These are phyloP conservation scores for Triops cancriformis DNA, from an alignment of 1,140 invertebrate species.

Conservation along the genomic window DNA sequence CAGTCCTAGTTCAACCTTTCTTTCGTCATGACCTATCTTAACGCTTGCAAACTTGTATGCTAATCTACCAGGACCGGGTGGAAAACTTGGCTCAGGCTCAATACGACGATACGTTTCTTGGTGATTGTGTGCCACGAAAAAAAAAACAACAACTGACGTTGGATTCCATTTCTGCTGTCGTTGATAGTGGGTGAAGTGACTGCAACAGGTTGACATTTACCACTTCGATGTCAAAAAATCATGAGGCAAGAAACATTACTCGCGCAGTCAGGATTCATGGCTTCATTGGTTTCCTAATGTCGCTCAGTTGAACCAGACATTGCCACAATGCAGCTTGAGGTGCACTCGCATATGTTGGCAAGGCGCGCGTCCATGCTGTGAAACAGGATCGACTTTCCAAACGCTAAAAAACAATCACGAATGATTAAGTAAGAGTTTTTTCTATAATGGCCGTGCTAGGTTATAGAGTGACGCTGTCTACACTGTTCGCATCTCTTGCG, in stretches of 20 bases:
- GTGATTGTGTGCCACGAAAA: no score
- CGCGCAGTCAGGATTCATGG: no score
- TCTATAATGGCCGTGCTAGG: background rate
- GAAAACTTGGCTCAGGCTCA: background rate
- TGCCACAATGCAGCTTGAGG: background rate
- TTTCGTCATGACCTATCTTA: background rate
- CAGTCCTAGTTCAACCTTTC: background rate
- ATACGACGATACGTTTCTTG: background rate
- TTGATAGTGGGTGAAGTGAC: no score
- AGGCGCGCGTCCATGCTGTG: background rate
- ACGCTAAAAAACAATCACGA: background rate
- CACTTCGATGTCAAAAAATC: no score
- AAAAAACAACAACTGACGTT: no score
- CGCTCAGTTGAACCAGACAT: background rate
- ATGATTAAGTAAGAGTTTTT: background rate
- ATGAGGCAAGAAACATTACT: no score
- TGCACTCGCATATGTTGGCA: background rate
- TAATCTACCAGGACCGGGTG: background rate
- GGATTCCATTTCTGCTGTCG: no score
- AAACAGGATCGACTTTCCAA: background rate
- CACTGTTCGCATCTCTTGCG: background rate
- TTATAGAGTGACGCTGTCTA: background rate
- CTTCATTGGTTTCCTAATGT: no score
- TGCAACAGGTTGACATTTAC: no score
- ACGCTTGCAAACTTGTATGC: background rate